phyloP scores from a whole-genome alignment of 2,797 vertebrate species.

The Antrozous pallidus region DNA sequence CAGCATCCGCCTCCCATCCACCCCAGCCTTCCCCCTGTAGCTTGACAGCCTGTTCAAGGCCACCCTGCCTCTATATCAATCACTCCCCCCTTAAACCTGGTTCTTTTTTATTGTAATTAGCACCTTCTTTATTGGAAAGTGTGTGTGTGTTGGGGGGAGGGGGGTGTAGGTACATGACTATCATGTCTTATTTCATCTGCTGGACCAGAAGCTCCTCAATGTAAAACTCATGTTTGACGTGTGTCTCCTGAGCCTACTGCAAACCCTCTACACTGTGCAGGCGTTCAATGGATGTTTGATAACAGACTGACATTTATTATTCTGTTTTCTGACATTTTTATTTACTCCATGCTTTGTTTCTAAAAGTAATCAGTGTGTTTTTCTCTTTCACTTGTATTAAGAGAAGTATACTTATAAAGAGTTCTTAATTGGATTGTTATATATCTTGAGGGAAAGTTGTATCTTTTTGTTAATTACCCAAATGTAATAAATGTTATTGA shows the following conservation, averaged over 20 bases:
- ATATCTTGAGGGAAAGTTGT: constrained; percentile 36
- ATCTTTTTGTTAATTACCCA: constrained; percentile 29
- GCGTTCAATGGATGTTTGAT: background rate
- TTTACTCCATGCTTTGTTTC: constrained; percentile 24
- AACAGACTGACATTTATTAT: background rate
- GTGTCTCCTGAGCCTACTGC: background rate
- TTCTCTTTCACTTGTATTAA: constrained; percentile 24
- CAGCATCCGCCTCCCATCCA: too few relatives aligned
- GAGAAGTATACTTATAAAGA: constrained; percentile 37
- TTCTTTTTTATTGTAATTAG: background rate
- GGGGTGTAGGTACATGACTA: background rate
- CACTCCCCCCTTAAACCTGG: background rate
- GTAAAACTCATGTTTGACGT: background rate
- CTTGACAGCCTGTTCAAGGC: too few relatives aligned
- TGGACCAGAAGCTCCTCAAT: background rate
- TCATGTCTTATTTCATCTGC: background rate
- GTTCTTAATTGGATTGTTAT: constrained; percentile 45
- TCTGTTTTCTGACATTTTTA: constrained; percentile 39
- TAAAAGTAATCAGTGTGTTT: constrained; percentile 38
- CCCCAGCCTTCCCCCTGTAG: too few relatives aligned
- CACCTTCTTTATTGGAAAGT: background rate
- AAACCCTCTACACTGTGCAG: background rate
- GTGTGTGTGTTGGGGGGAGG: background rate
- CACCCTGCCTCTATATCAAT: too few relatives aligned
- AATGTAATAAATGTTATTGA: constrained; percentile 42